Base-by-base conservation (phyloP, 2,797 vertebrate genomes). In the Aselliscus stoliczkanus region DNA sequence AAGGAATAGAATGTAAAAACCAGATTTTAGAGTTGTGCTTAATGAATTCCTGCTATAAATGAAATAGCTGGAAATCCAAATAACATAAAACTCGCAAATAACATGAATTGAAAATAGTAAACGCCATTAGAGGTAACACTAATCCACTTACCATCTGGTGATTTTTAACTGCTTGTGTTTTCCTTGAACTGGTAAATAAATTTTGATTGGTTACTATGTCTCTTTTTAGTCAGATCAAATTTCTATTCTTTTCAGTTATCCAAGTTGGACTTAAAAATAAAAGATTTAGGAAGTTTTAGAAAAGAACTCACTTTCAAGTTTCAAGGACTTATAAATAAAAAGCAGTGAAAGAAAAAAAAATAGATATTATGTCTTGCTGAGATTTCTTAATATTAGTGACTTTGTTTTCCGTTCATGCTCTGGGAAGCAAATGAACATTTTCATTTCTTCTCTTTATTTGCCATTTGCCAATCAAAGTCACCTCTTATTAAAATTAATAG, bases 101-200 rank as follows among this genome's bases (percentile, higher is more conserved):
- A 62, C 21, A 88, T 85, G 50, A 93, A 8, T 39, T 96, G 85
- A 95, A 88, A 96, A 86, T 67, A 97, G 77, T 56, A 86, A 96
- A 95, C 29, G 73, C 73, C 54, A 89, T 96, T 97, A 97, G 89
- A 94, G 92, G 60, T 72, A 97, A 87, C 4, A 42, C 25, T 93
- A 97, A 97, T 94, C 88, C 18, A 83, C 97, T 98, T 97, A 95
- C 86, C 96, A 87, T 94, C 94, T 94, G 58, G 37, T 96, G 90
- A 97, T 95, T 91, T 75, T 90, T 95, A 82, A 95, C 92, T 95
- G 52, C 5, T 76, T 87, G 64, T 96, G 50, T 64, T 94, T 96
- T 97, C 29, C 82, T 84, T 97, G 87, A 91, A 94, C 50, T 10
- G 6, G 39, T 93, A 97, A 97, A 96, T 23, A 97, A 84, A 87